A percentile compares a stretch with the other conserved stretches of the same genome.
These are phyloP conservation scores for Zaprionus tsacasi DNA, from an alignment of 1,140 invertebrate species.

Conservation along the genomic window DNA sequence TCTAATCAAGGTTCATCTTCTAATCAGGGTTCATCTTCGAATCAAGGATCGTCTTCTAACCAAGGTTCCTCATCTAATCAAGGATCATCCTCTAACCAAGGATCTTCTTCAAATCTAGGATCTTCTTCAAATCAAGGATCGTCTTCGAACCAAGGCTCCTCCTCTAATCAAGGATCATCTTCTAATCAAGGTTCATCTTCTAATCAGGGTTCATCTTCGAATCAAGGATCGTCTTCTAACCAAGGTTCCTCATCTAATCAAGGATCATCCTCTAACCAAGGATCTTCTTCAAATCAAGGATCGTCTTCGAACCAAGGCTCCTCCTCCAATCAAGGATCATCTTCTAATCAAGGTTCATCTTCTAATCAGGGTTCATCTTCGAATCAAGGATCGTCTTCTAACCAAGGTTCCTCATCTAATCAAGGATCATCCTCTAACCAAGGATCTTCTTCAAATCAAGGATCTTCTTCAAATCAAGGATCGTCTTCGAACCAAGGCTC, in stretches of 20 bases:
- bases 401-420: conserved; percentile 37
- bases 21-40: conserved; percentile 43
- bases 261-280: conserved; percentile 23
- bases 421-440: conserved; percentile 33
- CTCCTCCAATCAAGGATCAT: conserved; percentile 43
- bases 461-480: conserved; percentile 37
- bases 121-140: conserved; percentile 35
- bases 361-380: conserved; percentile 23
- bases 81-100: conserved; percentile 28
- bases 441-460: conserved; percentile 37
- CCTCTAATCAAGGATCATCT: conserved; percentile 19
- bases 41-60: conserved; percentile 36
- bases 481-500: conserved; percentile 49
- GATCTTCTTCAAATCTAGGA: conserved; percentile 25
- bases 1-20: conserved; percentile 51
- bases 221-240: conserved; percentile 33
- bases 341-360: conserved; percentile 32
- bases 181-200: conserved; percentile 33
- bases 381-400: conserved; percentile 49
- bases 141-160: conserved; percentile 30
- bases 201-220: conserved; percentile 17
- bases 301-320: conserved; percentile 48
- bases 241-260: conserved; percentile 48
- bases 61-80: conserved; percentile 31
- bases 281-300: conserved; percentile 35